These are phyloP conservation scores for Hirtodrosophila histrioides DNA, from an alignment of 2,888 invertebrate genomes.

Conservation along the genomic window DNA sequence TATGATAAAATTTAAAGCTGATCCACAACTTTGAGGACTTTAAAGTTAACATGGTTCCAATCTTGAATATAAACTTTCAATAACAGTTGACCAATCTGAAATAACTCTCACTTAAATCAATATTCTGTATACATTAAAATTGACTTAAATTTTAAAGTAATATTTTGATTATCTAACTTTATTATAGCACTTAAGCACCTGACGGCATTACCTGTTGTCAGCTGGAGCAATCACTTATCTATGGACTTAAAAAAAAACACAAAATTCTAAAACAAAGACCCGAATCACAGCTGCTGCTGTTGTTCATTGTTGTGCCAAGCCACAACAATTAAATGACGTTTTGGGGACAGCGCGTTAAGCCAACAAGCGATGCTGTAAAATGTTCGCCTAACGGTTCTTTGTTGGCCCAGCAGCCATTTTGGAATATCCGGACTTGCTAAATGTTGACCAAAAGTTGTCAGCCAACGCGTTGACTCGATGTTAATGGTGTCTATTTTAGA, in stretches of 20 bases:
- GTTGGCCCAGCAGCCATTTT: constrained; percentile 15
- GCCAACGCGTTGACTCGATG: constrained; percentile 15
- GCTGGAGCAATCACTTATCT: too few species aligned
- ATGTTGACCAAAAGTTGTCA: constrained; percentile 19
- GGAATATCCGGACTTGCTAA: background rate
- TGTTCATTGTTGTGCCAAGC: constrained; percentile 5
- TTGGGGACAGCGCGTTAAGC: background rate
- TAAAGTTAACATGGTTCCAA: too few species aligned
- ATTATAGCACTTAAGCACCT: too few species aligned
- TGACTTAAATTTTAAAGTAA: too few species aligned
- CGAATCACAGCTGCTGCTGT: constrained; percentile 12
- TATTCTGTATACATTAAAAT: too few species aligned
- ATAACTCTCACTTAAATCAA: too few species aligned
- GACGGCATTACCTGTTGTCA: too few species aligned
- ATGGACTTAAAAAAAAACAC: background rate
- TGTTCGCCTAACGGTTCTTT: constrained; percentile 14
- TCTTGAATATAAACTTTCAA: too few species aligned
- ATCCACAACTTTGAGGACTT: too few species aligned
- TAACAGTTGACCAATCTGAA: too few species aligned
- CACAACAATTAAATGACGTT: constrained; percentile 16
- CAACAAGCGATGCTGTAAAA: constrained; percentile 10
- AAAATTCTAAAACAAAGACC: constrained; percentile 3
- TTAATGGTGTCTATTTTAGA: constrained; percentile 23
- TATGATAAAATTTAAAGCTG: too few species aligned
- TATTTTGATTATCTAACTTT: too few species aligned